Base-by-base conservation (phyloP, 92 coral and sea anemone genomes). In the Parazoanthus atlanticus region DNA sequence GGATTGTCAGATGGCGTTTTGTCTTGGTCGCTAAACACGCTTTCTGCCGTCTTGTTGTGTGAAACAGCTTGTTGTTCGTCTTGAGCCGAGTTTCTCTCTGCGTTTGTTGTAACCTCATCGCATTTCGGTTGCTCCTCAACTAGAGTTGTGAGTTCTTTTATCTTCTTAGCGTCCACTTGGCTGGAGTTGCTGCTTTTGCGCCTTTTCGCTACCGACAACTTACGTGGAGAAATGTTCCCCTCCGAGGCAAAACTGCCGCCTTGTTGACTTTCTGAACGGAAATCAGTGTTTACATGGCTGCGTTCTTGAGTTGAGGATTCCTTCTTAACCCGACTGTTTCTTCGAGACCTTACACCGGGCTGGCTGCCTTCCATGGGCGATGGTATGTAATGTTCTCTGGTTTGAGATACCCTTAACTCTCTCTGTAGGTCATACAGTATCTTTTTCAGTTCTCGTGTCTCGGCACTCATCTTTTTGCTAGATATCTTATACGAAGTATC, bases 401-500 rank as follows among this genome's bases (percentile, higher is more conserved):
- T 38, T 61, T 91, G 86, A 0, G 96, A 94, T 58, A 90, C 89
- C 19, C 84, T 78, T 1, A 94, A 86, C 33, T 94, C 96, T 3
- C 85, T 54, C 56, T 92, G 94, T 38, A 94, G 88, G 10, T 89
- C 95, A 71, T 92, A 71, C 75, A 94, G 76, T 86, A 94, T 92
- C 64, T 94, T 88, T 74, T 88, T 78, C 28, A 94, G 80, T 36
- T 94, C 96, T 25, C 92, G 89, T 16, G 93, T 94, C 85, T 94
- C 96, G 26, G 89, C 89, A 66, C 43, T 88, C 61, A 92, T 91
- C 81, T 92, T 85, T 67, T 89, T 92, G 87, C 91, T 94, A 23
- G 96, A 92, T 73, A 92, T 29, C 74, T 92, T 90, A 81, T 92
- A 80, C 11, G 94, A 94, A 74, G 93, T 87, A 74, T 94, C 81